phyloP scores from a whole-genome alignment of 2,888 invertebrate species.

The Ditula angustiorana region DNA sequence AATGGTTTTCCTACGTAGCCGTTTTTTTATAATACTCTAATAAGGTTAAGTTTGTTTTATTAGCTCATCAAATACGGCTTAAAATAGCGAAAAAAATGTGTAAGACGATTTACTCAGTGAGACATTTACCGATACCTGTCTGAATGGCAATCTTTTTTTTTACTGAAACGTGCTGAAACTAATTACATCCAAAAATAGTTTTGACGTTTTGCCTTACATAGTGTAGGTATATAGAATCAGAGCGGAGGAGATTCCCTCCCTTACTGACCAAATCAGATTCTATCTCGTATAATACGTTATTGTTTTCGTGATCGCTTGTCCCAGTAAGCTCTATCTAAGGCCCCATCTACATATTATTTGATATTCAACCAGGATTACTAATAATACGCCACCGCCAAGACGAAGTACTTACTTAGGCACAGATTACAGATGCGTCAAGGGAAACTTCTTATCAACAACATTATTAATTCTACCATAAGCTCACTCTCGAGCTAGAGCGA shows the following conservation, averaged over 20 bases:
- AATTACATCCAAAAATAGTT: no score
- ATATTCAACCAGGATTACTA: neutral
- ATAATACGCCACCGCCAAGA: neutral
- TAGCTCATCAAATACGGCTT: no score
- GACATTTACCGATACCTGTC: no score
- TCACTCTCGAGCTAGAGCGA: neutral
- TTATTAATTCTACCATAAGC: neutral
- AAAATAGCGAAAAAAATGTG: no score
- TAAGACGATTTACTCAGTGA: no score
- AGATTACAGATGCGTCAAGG: neutral
- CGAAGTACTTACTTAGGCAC: neutral
- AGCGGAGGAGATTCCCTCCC: neutral
- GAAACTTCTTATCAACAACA: conserved; percentile 1
- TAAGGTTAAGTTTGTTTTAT: no score
- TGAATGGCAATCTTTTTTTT: no score
- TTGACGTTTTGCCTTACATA: no score
- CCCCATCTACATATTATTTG: conserved; percentile 11
- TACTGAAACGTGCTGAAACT: no score
- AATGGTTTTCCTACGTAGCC: no score
- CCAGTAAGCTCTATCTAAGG: neutral
- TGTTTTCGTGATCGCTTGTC: conserved; percentile 14
- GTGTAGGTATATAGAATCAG: no score
- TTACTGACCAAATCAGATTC: conserved; percentile 3
- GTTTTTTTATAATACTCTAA: no score
- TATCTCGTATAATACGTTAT: conserved; percentile 7